Conservation (phyloP, 2,888 invertebrate species). For the Caenorhabditis auriculariae region DNA sequence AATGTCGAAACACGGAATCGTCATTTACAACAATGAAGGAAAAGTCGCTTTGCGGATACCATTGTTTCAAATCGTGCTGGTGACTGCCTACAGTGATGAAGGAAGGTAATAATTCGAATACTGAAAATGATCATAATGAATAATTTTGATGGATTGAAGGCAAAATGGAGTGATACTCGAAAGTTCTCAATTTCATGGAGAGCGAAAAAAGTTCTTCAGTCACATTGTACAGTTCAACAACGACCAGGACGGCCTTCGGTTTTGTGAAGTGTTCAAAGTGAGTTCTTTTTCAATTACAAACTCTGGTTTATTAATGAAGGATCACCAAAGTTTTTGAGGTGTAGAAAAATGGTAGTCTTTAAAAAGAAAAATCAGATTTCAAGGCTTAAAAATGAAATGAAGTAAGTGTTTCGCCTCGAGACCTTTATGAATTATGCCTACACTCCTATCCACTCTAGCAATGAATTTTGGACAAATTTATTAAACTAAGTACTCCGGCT, state of each 20-base stretch:
- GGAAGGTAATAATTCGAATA: constrained; percentile 10
- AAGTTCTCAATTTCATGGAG: constrained; percentile 3
- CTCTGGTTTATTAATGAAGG: not conserved
- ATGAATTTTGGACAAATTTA: too few relatives aligned
- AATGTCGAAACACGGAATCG: constrained; percentile 25
- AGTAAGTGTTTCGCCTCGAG: too few relatives aligned
- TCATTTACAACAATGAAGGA: constrained; percentile 10
- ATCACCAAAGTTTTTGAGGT: too few relatives aligned
- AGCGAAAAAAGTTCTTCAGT: constrained; percentile 8
- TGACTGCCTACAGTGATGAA: constrained; percentile 22
- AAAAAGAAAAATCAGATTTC: too few relatives aligned
- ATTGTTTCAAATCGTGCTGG: constrained; percentile 16
- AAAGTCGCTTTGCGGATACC: constrained; percentile 15
- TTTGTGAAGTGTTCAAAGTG: constrained; percentile 12
- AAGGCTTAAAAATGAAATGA: too few relatives aligned
- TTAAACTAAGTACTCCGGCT: too few relatives aligned
- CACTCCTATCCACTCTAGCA: too few relatives aligned
- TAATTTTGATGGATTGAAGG: constrained; percentile 2
- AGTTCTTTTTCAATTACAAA: not conserved
- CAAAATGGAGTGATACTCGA: constrained; percentile 13
- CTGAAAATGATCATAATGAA: not conserved
- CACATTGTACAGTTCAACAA: not conserved
- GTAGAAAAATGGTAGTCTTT: too few relatives aligned
- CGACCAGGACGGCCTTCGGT: too few relatives aligned
- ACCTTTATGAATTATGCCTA: too few relatives aligned